Evolutionary conservation across 2,113 vertebrate species (phyloP), one percentile per base, ranked within the genome.

Genomic region (Albula glossodonta): DNA sequence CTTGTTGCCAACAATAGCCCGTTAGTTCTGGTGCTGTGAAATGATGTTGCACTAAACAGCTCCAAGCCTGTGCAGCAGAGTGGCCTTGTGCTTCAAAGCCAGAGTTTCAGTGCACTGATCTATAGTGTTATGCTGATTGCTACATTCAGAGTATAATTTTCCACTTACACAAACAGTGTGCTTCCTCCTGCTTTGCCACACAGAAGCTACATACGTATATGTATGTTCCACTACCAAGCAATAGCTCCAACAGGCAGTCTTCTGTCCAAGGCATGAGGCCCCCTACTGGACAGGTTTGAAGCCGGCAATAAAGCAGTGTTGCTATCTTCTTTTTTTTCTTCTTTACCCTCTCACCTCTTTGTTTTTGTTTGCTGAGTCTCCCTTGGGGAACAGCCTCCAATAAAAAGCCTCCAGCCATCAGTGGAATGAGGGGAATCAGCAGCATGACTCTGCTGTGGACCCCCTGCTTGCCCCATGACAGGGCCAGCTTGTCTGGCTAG

Each of bases 121-220:
- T 90, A 89, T 86, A 85, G 51, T 82, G 83, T 88, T 86, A 87
- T 15, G 79, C 84, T 90, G 89, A 92, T 90, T 90, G 86, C 85
- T 78, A 50, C 79, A 87, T 90, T 90, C 89, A 88, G 87, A 90
- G 87, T 78, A 85, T 84, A 51, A 86, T 89, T 90, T 90, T 90
- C 85, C 83, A 74, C 88, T 90, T 88, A 88, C 87, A 88, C 87
- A 88, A 91, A 88, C 89, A 87, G 87, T 78, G 80, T 88, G 87
- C 84, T 81, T 82, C 81, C 31, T 41, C 31, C 31, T 41, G 31
- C 88, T 84, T 74, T 56, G 78, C n/a, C n/a, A 78, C 66, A 79
- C 88, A 81, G 80, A 81, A 81, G 85, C 81, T 80, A 85, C 56
- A 56, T 87, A 82, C 87, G 89, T 87, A 52, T 78, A 53, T 85